Evolutionary conservation across 2,888 invertebrate genomes (phyloP).

Genomic region (Agrotis ipsilon): DNA sequence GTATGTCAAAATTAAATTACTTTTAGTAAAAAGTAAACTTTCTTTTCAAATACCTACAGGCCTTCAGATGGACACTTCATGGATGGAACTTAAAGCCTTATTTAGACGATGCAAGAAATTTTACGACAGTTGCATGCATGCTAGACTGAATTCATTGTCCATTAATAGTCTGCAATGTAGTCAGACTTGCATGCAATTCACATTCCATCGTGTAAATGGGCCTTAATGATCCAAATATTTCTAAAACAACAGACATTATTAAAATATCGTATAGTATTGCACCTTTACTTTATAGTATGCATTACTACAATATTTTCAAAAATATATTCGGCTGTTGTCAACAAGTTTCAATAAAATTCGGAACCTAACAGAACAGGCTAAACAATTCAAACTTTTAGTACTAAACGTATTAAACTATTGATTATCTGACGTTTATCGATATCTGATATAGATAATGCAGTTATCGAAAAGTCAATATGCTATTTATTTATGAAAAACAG

Average conservation of each 20-base stretch:
- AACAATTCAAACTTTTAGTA: neutral
- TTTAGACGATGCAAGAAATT: too few species aligned
- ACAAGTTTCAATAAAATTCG: neutral
- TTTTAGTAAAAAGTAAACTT: neutral
- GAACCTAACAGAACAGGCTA: neutral
- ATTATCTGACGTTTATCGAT: slow-evolving; percentile 17
- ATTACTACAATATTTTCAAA: neutral
- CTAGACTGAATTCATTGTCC: too few species aligned
- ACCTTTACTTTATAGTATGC: too few species aligned
- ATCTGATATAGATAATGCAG: slow-evolving; percentile 5
- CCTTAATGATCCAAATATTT: too few species aligned
- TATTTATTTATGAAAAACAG: neutral
- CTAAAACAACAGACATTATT: too few species aligned
- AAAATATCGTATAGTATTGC: too few species aligned
- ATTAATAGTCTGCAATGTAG: too few species aligned
- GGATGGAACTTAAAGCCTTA: neutral
- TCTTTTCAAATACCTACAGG: neutral
- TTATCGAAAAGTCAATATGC: neutral
- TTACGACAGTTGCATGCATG: too few species aligned
- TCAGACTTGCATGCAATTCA: too few species aligned
- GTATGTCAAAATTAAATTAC: slow-evolving; percentile 18
- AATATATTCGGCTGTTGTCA: neutral
- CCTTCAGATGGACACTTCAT: neutral
- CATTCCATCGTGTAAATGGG: too few species aligned
- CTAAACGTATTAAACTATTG: slow-evolving; percentile 3